phyloP scores from a whole-genome alignment of 2,113 vertebrate species.

The Tachuris rubrigastra region DNA sequence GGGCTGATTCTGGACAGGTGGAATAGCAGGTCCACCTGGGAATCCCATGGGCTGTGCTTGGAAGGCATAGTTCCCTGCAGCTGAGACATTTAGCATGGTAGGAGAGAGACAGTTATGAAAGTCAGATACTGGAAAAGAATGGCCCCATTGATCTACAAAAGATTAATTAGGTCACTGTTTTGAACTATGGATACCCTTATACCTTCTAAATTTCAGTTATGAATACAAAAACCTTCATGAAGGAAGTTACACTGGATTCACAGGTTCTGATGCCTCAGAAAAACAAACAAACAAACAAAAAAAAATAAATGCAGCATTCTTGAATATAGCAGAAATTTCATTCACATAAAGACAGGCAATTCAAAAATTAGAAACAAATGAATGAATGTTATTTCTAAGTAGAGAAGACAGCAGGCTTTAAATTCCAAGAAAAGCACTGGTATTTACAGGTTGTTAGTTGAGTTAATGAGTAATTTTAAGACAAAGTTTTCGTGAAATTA shows the following conservation, averaged over 20 bases:
- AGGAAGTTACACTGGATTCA: not conserved
- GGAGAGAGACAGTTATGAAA: not conserved
- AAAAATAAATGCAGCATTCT: not conserved
- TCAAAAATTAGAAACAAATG: not conserved
- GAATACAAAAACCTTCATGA: not conserved
- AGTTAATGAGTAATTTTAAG: not conserved
- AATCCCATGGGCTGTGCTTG: not conserved
- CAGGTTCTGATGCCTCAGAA: not conserved
- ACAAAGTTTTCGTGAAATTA: not conserved
- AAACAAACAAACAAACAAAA: not conserved
- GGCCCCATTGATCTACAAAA: not conserved
- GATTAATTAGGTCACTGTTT: not conserved
- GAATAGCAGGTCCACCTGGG: not conserved
- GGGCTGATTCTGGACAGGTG: constrained; percentile 52
- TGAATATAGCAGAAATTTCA: not conserved
- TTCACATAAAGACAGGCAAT: not conserved
- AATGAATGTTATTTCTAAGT: not conserved
- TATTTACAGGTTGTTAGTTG: not conserved
- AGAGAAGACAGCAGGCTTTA: not conserved
- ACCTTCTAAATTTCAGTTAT: not conserved
- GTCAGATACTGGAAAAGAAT: not conserved
- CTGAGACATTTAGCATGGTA: not conserved
- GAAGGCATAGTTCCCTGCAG: not conserved
- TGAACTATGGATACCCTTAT: not conserved
- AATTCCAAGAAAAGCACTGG: not conserved